Evolutionary conservation across 2,888 invertebrate genomes (phyloP).

Genomic region (Acronicta psi): DNA sequence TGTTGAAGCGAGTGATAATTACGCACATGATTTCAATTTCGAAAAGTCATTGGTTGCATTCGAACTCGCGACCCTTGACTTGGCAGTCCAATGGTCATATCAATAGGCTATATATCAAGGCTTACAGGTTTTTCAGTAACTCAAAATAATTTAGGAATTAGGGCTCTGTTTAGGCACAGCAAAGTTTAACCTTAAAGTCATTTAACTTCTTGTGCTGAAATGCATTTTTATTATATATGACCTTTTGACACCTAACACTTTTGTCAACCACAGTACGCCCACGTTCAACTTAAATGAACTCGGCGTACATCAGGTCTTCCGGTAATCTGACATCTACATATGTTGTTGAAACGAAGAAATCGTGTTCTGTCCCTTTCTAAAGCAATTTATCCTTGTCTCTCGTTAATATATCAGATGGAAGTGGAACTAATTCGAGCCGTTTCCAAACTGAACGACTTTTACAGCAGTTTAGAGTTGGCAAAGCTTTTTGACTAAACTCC

Average conservation of each 20-base stretch:
- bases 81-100: too few relatives aligned
- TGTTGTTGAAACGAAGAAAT: slow-evolving; percentile 70
- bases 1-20: too few relatives aligned
- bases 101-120: too few relatives aligned
- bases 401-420: slow-evolving; percentile 56
- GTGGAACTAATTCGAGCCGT: slow-evolving; percentile 55
- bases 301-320: slow-evolving; percentile 70
- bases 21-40: too few relatives aligned
- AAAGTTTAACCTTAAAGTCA: too few relatives aligned
- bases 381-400: slow-evolving; percentile 59
- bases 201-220: too few relatives aligned
- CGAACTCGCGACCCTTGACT: too few relatives aligned
- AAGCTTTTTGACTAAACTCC: slow-evolving; percentile 46
- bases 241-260: slow-evolving; percentile 38
- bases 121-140: too few relatives aligned
- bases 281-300: slow-evolving; percentile 78
- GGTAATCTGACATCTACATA: slow-evolving; percentile 78
- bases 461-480: slow-evolving; percentile 48
- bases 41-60: too few relatives aligned
- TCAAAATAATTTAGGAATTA: too few relatives aligned
- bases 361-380: slow-evolving; percentile 53
- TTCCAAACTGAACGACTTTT: slow-evolving; percentile 47
- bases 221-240: too few relatives aligned
- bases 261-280: slow-evolving; percentile 53
- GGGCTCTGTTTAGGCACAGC: too few relatives aligned